Percentiles rank a stretch among this genome's conserved stretches.
These are phyloP conservation scores for Cynodonichthys magdalenae DNA, from an alignment of 2,797 vertebrate genomes.

Conservation along the genomic window DNA sequence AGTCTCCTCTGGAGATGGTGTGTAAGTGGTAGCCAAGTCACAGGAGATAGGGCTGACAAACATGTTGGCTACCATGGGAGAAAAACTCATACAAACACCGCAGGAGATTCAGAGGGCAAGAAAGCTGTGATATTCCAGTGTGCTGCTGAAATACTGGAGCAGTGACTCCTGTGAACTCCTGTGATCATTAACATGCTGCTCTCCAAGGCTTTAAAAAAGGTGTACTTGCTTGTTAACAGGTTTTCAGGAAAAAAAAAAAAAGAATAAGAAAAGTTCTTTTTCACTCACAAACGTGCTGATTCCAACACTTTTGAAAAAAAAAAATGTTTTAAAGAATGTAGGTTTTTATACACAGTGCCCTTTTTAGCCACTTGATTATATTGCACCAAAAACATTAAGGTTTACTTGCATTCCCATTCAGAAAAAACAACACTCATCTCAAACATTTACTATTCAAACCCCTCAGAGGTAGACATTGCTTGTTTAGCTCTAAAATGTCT, in stretches of 20 bases:
- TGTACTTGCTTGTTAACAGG: conserved; percentile 19
- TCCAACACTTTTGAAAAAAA: too few relatives aligned
- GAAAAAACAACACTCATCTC: too few relatives aligned
- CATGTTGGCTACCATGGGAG: conserved; percentile 30
- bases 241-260: too few relatives aligned
- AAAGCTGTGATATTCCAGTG: conserved; percentile 19
- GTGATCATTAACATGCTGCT: conserved; percentile 22
- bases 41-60: conserved; percentile 57
- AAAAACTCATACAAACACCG: conserved; percentile 53
- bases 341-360: too few relatives aligned
- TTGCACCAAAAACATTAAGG: too few relatives aligned
- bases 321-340: too few relatives aligned
- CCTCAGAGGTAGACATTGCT: too few relatives aligned
- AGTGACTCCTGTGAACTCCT: conserved; percentile 43
- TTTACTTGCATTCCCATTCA: too few relatives aligned
- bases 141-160: conserved; percentile 32
- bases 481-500: conserved; percentile 10
- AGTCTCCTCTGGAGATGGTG: conserved; percentile 36
- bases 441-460: too few relatives aligned
- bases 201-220: conserved; percentile 29
- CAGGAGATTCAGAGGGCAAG: conserved; percentile 47
- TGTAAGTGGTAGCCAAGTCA: conserved; percentile 44
- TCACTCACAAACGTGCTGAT: conserved; percentile 7
- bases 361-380: too few relatives aligned
- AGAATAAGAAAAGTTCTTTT: too few relatives aligned